Percentiles rank a stretch among this genome's conserved stretches.
phyloP scores from a whole-genome alignment of 2,113 vertebrate genomes.

The Emydura subglobosa region DNA sequence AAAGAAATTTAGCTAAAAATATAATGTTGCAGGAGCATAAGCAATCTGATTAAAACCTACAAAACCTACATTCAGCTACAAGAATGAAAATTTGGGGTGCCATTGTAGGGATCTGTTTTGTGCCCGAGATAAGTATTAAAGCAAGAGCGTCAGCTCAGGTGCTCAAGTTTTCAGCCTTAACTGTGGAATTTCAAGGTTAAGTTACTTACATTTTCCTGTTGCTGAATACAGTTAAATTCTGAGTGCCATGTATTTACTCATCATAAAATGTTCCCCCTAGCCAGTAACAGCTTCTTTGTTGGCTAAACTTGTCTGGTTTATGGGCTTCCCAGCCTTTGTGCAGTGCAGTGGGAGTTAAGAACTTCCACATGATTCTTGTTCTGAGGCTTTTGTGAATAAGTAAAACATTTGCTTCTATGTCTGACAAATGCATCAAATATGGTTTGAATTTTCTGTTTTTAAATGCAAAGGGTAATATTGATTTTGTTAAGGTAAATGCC shows the following conservation, averaged over 20 bases:
- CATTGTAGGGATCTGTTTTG: neutral
- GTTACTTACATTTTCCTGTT: slow-evolving; percentile 49
- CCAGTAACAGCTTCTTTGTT: slow-evolving; percentile 72
- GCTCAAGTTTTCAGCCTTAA: slow-evolving; percentile 2
- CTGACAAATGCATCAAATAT: slow-evolving; percentile 49
- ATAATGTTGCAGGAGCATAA: neutral
- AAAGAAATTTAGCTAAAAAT: neutral
- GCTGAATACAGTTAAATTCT: slow-evolving; percentile 57
- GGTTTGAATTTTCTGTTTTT: slow-evolving; percentile 59
- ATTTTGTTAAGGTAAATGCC: slow-evolving; percentile 73
- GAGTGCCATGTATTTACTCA: slow-evolving; percentile 64
- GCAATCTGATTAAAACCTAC: slow-evolving; percentile 11
- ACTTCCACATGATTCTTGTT: slow-evolving; percentile 67
- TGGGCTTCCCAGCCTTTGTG: slow-evolving; percentile 67
- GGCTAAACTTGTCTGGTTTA: slow-evolving; percentile 46
- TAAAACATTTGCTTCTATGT: neutral
- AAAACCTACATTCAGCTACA: slow-evolving; percentile 54
- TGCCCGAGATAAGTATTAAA: slow-evolving; percentile 23
- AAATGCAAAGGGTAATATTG: slow-evolving; percentile 71
- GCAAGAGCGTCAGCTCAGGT: slow-evolving; percentile 37
- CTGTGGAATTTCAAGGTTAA: slow-evolving; percentile 63
- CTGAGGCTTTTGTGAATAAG: slow-evolving; percentile 56
- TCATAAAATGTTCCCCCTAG: slow-evolving; percentile 62
- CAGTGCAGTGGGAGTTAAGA: slow-evolving; percentile 53
- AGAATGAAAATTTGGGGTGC: slow-evolving; percentile 11